phyloP scores from a whole-genome alignment of 1,140 invertebrate genomes.

The Achroia grisella region DNA sequence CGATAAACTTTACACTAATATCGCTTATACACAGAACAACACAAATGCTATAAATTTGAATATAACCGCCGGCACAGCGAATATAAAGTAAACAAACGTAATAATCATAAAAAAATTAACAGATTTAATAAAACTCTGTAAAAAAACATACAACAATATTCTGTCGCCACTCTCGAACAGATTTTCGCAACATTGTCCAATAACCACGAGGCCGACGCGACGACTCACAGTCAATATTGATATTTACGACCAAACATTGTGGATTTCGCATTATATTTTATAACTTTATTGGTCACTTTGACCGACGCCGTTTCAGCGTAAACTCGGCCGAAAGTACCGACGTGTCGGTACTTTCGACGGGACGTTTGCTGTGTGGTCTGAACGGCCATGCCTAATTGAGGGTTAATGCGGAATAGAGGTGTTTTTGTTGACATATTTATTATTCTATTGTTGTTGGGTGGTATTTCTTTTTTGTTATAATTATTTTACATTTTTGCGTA shows the following conservation, averaged over 20 bases:
- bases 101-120: too few relatives aligned
- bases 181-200: conserved; percentile 26
- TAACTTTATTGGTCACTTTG: conserved; percentile 36
- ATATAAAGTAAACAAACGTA: too few relatives aligned
- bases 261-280: conserved; percentile 29
- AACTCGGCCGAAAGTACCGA: conserved; percentile 3
- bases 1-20: too few relatives aligned
- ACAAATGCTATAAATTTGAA: too few relatives aligned
- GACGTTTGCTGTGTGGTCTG: conserved; percentile 7
- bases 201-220: neutral
- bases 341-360: too few relatives aligned
- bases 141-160: too few relatives aligned
- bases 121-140: too few relatives aligned
- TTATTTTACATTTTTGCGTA: too few relatives aligned
- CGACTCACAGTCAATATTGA: conserved; percentile 36
- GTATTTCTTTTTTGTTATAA: conserved; percentile 10
- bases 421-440: conserved; percentile 16
- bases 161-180: conserved; percentile 18
- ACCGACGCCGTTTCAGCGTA: too few relatives aligned
- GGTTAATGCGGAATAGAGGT: conserved; percentile 12
- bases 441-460: conserved; percentile 16
- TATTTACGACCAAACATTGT: conserved; percentile 41
- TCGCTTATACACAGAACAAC: too few relatives aligned
- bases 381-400: conserved; percentile 23
- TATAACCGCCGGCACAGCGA: too few relatives aligned